Conservation (phyloP, 2,113 vertebrate genomes). For the Aspiorhynchus laticeps region DNA sequence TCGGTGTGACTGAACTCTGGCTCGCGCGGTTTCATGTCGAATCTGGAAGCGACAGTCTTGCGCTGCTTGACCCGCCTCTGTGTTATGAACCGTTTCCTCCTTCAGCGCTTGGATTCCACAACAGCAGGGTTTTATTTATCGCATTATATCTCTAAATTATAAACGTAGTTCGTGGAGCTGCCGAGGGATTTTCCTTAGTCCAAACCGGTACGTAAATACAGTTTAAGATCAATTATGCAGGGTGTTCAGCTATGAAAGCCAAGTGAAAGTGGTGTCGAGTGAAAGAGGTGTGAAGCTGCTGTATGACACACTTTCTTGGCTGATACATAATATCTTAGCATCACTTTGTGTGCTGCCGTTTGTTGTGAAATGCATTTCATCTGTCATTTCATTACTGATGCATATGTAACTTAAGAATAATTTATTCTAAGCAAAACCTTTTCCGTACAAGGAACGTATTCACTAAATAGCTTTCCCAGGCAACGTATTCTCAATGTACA, state of each 20-base stretch:
- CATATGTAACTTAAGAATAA: not conserved
- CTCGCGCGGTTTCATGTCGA: not conserved
- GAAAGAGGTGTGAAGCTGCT: not conserved
- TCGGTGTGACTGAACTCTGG: not conserved
- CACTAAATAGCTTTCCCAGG: too few species aligned
- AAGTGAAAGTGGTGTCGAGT: conserved; percentile 41
- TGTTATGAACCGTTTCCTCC: conserved; percentile 43
- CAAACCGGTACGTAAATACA: conserved; percentile 22
- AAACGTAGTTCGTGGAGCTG: not conserved
- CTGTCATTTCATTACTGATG: not conserved
- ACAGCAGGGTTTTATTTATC: not conserved
- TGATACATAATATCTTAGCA: not conserved
- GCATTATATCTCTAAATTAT: not conserved
- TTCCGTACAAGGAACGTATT: not conserved
- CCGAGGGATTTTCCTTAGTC: not conserved
- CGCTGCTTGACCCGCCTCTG: conserved; percentile 51
- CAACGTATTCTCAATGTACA: too few species aligned
- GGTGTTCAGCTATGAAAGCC: not conserved
- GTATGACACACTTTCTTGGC: not conserved
- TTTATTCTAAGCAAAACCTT: not conserved
- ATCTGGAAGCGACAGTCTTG: not conserved
- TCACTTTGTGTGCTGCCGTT: not conserved
- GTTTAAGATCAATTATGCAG: not conserved
- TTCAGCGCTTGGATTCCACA: not conserved
- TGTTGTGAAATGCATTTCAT: not conserved